A percentile compares a stretch with the other conserved stretches of the same genome.
Conservation (phyloP, 2,888 invertebrate genomes). For the Rhaphigaster nebulosa region DNA sequence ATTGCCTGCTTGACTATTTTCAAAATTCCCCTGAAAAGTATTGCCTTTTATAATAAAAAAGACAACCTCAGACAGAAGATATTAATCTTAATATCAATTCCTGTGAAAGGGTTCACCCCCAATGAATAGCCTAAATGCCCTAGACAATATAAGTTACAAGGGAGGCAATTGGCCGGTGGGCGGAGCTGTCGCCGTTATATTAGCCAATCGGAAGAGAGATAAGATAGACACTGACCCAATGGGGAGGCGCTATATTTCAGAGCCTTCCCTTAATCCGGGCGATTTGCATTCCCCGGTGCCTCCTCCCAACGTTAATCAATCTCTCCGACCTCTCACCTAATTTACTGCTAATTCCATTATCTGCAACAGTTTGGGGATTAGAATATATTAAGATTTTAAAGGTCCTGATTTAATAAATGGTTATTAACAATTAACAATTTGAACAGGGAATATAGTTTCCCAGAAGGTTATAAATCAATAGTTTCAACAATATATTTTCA, state of each 20-base stretch:
- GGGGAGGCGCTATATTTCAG: neutral
- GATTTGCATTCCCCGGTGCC: neutral
- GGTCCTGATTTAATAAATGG: neutral
- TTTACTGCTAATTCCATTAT: slow-evolving; percentile 29
- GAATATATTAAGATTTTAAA: neutral
- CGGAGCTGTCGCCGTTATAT: neutral
- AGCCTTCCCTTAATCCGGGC: neutral
- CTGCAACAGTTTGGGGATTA: neutral
- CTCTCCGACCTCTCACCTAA: neutral
- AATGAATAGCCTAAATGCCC: neutral
- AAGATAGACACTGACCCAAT: neutral
- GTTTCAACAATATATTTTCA: too few relatives aligned
- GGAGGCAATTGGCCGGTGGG: neutral
- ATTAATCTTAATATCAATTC: neutral
- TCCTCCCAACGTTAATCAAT: neutral
- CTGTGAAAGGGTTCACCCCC: neutral
- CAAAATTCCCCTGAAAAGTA: neutral
- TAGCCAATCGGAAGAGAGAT: slow-evolving; percentile 12
- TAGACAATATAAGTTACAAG: neutral
- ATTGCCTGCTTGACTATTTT: too few relatives aligned
- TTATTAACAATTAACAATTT: neutral
- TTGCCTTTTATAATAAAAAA: neutral
- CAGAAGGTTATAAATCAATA: too few relatives aligned
- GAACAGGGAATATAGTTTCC: neutral
- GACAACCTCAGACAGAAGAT: neutral